Percentiles rank a stretch among this genome's conserved stretches.
phyloP scores from a whole-genome alignment of 1,140 invertebrate species.

The Drosophila sproati region DNA sequence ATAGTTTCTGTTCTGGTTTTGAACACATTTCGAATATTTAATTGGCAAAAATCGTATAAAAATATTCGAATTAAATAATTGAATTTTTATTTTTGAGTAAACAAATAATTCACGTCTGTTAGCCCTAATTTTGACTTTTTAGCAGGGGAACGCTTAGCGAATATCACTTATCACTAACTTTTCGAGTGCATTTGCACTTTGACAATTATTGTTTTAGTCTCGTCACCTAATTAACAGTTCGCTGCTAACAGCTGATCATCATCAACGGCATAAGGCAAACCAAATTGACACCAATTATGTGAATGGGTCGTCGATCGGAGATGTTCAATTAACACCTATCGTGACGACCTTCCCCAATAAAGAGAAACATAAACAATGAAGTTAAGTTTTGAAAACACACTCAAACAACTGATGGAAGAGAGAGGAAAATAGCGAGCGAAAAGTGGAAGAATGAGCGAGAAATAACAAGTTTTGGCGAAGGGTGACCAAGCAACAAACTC shows the following conservation, averaged over 20 bases:
- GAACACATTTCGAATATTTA: too few relatives aligned
- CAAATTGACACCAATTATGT: conserved; percentile 73
- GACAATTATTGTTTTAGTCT: conserved; percentile 14
- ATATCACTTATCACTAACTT: background rate
- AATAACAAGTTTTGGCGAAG: conserved; percentile 31
- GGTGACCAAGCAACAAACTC: conserved; percentile 5
- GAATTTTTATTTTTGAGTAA: too few relatives aligned
- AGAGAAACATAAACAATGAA: conserved; percentile 31
- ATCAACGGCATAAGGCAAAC: conserved; percentile 6
- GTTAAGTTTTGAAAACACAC: conserved; percentile 23
- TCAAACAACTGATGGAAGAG: conserved; percentile 36
- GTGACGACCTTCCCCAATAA: conserved; percentile 56
- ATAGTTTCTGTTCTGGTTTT: too few relatives aligned
- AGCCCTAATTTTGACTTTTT: too few relatives aligned
- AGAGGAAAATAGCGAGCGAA: background rate
- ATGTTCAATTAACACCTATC: conserved; percentile 57
- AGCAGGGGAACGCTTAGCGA: conserved; percentile 9
- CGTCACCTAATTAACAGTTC: conserved; percentile 35
- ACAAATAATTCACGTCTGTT: too few relatives aligned
- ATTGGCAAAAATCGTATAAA: too few relatives aligned
- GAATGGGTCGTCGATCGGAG: conserved; percentile 49
- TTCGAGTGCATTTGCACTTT: conserved; percentile 19
- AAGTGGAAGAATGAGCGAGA: background rate
- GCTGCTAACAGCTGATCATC: conserved; percentile 33
- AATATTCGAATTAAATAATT: too few relatives aligned